These are phyloP conservation scores for Pyxicephalus adspersus DNA, from an alignment of 2,113 vertebrate species.

Conservation along the genomic window DNA sequence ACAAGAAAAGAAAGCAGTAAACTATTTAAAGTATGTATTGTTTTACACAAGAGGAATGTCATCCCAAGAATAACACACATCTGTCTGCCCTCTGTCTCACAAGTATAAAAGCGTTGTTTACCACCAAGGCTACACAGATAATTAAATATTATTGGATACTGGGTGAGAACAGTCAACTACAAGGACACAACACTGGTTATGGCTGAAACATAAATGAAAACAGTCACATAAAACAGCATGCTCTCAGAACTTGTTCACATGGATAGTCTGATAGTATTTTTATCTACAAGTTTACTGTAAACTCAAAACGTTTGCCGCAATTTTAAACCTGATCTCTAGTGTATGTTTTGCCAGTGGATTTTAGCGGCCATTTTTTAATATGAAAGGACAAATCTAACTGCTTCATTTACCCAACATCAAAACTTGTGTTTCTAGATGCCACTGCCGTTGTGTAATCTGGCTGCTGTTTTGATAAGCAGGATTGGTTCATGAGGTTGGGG, in stretches of 20 bases:
- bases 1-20: slow-evolving; percentile 20
- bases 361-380: no score
- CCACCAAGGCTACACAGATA: slow-evolving; percentile 8
- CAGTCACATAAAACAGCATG: neutral
- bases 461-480: no score
- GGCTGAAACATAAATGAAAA: neutral
- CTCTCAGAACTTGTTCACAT: no score
- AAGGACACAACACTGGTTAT: slow-evolving; percentile 20
- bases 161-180: slow-evolving; percentile 19
- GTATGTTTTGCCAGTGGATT: no score
- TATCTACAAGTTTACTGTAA: no score
- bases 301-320: no score
- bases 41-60: slow-evolving; percentile 22
- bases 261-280: neutral
- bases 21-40: slow-evolving; percentile 36
- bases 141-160: slow-evolving; percentile 27
- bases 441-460: no score
- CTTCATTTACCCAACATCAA: no score
- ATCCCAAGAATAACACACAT: slow-evolving; percentile 34
- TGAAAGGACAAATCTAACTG: neutral
- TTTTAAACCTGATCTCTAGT: no score
- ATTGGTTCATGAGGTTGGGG: no score
- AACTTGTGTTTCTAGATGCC: no score
- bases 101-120: slow-evolving; percentile 17
- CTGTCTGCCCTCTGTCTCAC: slow-evolving; percentile 10